Base-by-base conservation (phyloP, 35 echinoderm and acorn worm species). In the Lytechinus variegatus region DNA sequence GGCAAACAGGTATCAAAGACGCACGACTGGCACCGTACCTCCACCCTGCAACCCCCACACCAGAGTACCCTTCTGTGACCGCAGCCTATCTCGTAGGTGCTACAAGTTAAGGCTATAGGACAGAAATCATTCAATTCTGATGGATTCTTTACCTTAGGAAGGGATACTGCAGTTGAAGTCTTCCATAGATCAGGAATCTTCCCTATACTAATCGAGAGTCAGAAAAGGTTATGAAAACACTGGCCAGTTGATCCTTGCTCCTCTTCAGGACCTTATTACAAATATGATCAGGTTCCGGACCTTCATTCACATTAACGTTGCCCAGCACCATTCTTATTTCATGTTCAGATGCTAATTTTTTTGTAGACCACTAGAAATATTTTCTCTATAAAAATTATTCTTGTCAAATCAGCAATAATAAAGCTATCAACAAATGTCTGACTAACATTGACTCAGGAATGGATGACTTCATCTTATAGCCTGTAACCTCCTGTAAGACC, bases 91-190 rank as follows among this genome's bases (percentile, higher is more conserved):
- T n/a, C n/a, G n/a, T n/a, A n/a, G n/a, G n/a, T 55, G 19, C 54
- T 92, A 53, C 44, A 92, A 52, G 91, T 92, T 92, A 92, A 9
- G 33, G 91, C 91, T 53, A 92, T 92, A 28, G 91, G 91, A 53
- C 91, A 10, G 24, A 5, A 92, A 27, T 92, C 91, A 92, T 92
- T 92, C 9, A 92, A 6, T 55, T 92, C 6, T 44, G 9, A 28
- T 92, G 91, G 91, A 33, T 92, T 53, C 52, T 92, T 92, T 9
- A 55, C 52, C 24, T 92, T 92, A 28, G 91, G 91, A 55, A 92
- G 91, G 4, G 91, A 33, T 52, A 55, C 33, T 52, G 52, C 52
- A 92, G 52, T 92, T 19, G 91, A 92, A 6, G n/a, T 92, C 24
- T 92, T 92, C 91, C 91, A 92, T 21, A 92, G 52, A 9, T 92